Percentiles rank a stretch among this genome's conserved stretches.
These are phyloP conservation scores for Fragum whitleyi DNA, from an alignment of 2,888 invertebrate species.

Conservation along the genomic window DNA sequence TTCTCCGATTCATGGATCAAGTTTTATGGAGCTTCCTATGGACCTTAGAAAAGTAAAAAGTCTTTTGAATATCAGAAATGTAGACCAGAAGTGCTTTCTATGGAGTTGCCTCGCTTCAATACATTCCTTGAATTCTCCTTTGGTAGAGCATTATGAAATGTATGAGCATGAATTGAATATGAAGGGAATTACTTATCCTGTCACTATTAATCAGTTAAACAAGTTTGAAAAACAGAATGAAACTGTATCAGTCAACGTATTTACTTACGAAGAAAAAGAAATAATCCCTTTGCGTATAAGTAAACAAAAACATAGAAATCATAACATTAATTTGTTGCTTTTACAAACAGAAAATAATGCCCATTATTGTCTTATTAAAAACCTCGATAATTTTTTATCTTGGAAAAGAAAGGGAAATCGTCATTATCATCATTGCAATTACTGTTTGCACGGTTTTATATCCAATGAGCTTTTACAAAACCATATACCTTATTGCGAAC, in stretches of 20 bases:
- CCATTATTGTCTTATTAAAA: slow-evolving; percentile 44
- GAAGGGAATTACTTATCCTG: slow-evolving; percentile 34
- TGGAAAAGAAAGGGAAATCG: neutral
- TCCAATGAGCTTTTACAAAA: slow-evolving; percentile 32
- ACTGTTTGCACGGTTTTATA: slow-evolving; percentile 47
- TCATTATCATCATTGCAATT: slow-evolving; percentile 29
- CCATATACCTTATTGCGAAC: slow-evolving; percentile 46
- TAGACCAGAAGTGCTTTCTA: slow-evolving; percentile 48
- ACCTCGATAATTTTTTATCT: slow-evolving; percentile 40
- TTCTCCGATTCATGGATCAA: slow-evolving; percentile 52
- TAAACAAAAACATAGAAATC: slow-evolving; percentile 1
- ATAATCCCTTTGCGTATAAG: slow-evolving; percentile 22
- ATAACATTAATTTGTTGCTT: slow-evolving; percentile 33
- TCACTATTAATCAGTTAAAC: slow-evolving; percentile 42
- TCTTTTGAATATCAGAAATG: slow-evolving; percentile 48
- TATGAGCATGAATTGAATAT: slow-evolving; percentile 46
- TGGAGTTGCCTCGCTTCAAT: slow-evolving; percentile 49
- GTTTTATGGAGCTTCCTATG: slow-evolving; percentile 45
- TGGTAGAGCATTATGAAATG: slow-evolving; percentile 37
- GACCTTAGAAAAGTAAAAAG: slow-evolving; percentile 14
- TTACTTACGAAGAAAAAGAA: slow-evolving; percentile 27
- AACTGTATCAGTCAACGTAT: slow-evolving; percentile 48
- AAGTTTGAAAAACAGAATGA: slow-evolving; percentile 55
- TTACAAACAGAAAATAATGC: slow-evolving; percentile 36
- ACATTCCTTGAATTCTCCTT: slow-evolving; percentile 39